Conservation (phyloP, 2,113 vertebrate species). For the Forbesichthys agassizii region DNA sequence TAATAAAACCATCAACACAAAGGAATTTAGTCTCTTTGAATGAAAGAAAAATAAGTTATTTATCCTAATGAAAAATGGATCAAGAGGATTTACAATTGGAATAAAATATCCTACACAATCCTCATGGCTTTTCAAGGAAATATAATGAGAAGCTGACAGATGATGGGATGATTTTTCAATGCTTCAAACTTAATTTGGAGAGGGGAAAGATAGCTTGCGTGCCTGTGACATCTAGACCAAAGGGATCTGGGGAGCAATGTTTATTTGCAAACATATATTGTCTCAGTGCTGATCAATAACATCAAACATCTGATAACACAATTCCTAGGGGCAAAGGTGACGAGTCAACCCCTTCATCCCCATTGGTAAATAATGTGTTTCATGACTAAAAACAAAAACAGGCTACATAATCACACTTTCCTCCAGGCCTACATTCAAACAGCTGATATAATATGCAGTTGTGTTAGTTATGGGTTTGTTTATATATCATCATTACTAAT, state of each 20-base stretch:
- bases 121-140: background rate
- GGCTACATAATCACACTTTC: too few relatives aligned
- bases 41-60: constrained; percentile 22
- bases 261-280: constrained; percentile 14
- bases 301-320: constrained; percentile 39
- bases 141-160: background rate
- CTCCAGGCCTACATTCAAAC: background rate
- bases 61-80: background rate
- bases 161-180: constrained; percentile 8
- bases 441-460: constrained; percentile 1
- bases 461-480: constrained; percentile 35
- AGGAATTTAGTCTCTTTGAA: constrained; percentile 27
- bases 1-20: constrained; percentile 12
- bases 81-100: too few relatives aligned
- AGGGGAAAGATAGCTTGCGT: background rate
- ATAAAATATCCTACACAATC: background rate
- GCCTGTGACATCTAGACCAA: constrained; percentile 20
- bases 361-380: background rate
- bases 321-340: constrained; percentile 55
- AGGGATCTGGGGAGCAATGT: constrained; percentile 10
- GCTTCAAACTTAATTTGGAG: background rate
- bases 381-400: background rate
- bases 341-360: constrained; percentile 7
- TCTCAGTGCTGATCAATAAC: constrained; percentile 47
- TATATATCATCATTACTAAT: constrained; percentile 17